Percentiles rank a stretch among this genome's conserved stretches.
phyloP scores from a whole-genome alignment of 2,888 invertebrate genomes.

The Dusona sp. region DNA sequence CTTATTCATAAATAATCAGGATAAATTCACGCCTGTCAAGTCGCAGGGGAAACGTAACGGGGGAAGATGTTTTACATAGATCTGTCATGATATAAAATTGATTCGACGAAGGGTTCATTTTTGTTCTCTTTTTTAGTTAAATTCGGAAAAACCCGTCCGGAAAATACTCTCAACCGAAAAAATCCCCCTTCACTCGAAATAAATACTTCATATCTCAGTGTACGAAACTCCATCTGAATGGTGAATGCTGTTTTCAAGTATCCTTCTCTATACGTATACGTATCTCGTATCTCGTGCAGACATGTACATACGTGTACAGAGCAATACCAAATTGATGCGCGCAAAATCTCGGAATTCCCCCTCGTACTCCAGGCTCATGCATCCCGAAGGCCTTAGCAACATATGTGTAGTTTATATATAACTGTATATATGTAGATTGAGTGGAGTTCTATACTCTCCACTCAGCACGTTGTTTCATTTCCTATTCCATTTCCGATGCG shows the following conservation, averaged over 20 bases:
- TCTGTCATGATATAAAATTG: background rate
- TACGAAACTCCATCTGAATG: constrained; percentile 20
- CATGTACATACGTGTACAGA: constrained; percentile 11
- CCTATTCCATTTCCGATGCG: constrained; percentile 82
- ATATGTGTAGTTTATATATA: background rate
- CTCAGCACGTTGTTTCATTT: constrained; percentile 81
- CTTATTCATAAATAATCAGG: background rate
- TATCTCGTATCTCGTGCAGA: background rate
- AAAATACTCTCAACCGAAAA: constrained; percentile 6
- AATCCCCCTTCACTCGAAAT: background rate
- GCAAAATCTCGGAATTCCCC: constrained; percentile 33
- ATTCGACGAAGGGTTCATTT: background rate
- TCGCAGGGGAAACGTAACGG: background rate
- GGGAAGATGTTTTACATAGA: background rate
- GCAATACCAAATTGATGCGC: constrained; percentile 28
- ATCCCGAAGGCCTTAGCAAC: constrained; percentile 50
- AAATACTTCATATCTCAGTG: background rate
- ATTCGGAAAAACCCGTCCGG: background rate
- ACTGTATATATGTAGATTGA: background rate
- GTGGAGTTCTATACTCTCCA: constrained; percentile 32
- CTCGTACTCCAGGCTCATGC: constrained; percentile 52
- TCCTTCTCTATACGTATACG: background rate
- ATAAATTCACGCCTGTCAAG: background rate
- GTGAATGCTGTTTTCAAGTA: constrained; percentile 34
- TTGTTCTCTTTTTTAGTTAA: background rate